phyloP scores from a whole-genome alignment of 2,797 vertebrate genomes.

The Sebastes reedi region DNA sequence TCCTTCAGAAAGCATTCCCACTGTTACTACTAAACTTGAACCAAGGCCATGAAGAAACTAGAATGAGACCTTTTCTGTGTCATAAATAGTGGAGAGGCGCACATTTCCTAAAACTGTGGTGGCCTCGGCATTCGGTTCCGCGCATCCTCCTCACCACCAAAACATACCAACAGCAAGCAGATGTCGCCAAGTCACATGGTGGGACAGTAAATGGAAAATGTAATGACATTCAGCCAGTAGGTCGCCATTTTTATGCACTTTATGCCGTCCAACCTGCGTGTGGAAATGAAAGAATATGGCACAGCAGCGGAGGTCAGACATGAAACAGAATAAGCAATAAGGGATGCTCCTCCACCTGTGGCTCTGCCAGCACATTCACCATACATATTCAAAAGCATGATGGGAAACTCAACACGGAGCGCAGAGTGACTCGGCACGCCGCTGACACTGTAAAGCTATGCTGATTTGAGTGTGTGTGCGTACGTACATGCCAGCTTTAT shows the following conservation, averaged over 20 bases:
- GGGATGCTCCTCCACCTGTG: constrained; percentile 35
- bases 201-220: not conserved
- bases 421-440: constrained; percentile 7
- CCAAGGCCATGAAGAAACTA: not conserved
- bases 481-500: not conserved
- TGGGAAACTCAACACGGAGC: constrained; percentile 21
- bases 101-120: not conserved
- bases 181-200: not conserved
- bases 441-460: constrained; percentile 3
- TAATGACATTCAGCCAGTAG: constrained; percentile 21
- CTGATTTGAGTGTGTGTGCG: not conserved
- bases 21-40: not conserved
- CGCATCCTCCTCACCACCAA: not conserved
- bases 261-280: not conserved
- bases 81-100: not conserved
- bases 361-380: constrained; percentile 17
- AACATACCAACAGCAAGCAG: not conserved
- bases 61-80: not conserved
- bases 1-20: not conserved
- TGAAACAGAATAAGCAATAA: constrained; percentile 43
- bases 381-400: constrained; percentile 51
- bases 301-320: constrained; percentile 32
- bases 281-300: constrained; percentile 13
- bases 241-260: constrained; percentile 21
- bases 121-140: not conserved